These are phyloP conservation scores for Buceros bicornis DNA, from an alignment of 2,797 vertebrate species.

Conservation along the genomic window DNA sequence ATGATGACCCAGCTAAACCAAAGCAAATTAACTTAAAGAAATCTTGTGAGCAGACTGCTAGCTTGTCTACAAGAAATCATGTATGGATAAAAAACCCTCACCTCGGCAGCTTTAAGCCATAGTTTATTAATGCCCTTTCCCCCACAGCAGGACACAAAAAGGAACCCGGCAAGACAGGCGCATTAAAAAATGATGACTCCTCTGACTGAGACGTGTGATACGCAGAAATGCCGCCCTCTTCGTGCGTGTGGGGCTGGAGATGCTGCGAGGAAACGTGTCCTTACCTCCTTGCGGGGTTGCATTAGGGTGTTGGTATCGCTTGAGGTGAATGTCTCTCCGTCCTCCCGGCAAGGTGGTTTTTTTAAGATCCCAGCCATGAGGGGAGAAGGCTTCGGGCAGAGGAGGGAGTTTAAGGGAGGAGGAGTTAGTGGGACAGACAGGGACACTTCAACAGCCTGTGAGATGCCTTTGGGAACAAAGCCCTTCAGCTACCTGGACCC, in stretches of 20 bases:
- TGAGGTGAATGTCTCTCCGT: background rate
- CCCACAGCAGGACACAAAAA: slow-evolving; percentile 74
- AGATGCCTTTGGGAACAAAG: background rate
- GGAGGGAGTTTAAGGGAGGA: background rate
- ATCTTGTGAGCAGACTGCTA: slow-evolving; percentile 49
- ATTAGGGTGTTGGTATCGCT: background rate
- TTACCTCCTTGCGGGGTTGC: background rate
- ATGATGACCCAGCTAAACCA: slow-evolving; percentile 61
- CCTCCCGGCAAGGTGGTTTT: background rate
- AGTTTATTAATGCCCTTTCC: slow-evolving; percentile 76
- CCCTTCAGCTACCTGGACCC: background rate
- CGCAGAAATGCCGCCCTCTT: slow-evolving; percentile 42
- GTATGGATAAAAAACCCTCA: slow-evolving; percentile 39
- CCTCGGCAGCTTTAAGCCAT: slow-evolving; percentile 46
- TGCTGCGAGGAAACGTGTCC: background rate
- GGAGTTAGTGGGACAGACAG: background rate
- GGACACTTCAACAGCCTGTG: background rate
- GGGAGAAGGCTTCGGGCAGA: background rate
- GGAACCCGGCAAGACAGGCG: slow-evolving; percentile 65
- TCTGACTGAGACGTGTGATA: slow-evolving; percentile 60
- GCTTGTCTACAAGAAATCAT: slow-evolving; percentile 50
- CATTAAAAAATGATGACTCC: slow-evolving; percentile 76
- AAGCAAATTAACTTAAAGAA: slow-evolving; percentile 33
- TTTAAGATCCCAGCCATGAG: background rate
- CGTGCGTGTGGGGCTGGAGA: background rate